Percentiles rank a stretch among this genome's conserved stretches.
Conservation (phyloP, 2,888 invertebrate species). For the Rosalia funebris region DNA sequence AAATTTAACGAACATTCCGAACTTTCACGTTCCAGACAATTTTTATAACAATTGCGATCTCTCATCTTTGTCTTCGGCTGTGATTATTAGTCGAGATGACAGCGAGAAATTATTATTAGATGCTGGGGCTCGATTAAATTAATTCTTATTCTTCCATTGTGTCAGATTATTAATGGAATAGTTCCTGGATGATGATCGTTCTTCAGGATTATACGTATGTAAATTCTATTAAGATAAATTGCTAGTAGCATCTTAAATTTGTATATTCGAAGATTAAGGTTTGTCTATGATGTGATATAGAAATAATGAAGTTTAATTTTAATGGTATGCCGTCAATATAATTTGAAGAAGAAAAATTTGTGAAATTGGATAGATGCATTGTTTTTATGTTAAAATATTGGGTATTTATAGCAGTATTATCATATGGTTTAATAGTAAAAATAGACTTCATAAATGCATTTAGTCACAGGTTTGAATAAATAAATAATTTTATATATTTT, state of each 20-base stretch:
- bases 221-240: slow-evolving; percentile 2
- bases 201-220: slow-evolving; percentile 5
- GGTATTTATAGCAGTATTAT: too few relatives aligned
- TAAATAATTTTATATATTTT: too few relatives aligned
- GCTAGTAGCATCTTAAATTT: not conserved
- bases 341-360: too few relatives aligned
- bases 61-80: slow-evolving; percentile 15
- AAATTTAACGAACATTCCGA: not conserved
- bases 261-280: not conserved
- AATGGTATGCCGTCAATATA: too few relatives aligned
- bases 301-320: too few relatives aligned
- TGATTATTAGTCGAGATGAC: not conserved
- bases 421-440: too few relatives aligned
- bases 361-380: too few relatives aligned
- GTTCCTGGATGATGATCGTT: not conserved
- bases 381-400: too few relatives aligned
- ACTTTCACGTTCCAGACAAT: slow-evolving; percentile 15
- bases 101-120: not conserved
- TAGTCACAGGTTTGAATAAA: too few relatives aligned
- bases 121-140: not conserved
- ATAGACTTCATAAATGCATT: too few relatives aligned
- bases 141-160: not conserved
- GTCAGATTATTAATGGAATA: not conserved
- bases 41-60: not conserved
- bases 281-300: not conserved